Base-by-base conservation (phyloP, 92 coral and sea anemone genomes). In the Desmophyllum pertusum region DNA sequence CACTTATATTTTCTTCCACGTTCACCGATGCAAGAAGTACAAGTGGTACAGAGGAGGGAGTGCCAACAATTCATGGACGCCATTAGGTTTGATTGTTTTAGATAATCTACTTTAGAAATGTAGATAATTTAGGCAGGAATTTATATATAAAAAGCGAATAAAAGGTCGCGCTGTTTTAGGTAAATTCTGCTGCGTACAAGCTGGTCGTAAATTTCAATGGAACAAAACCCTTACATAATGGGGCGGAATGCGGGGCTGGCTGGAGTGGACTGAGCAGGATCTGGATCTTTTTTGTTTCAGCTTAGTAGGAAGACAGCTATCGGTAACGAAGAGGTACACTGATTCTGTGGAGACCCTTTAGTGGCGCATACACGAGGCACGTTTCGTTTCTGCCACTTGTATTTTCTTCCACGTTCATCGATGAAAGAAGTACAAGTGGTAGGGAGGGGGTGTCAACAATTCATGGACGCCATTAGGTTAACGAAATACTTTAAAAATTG, bases 351-450 rank as follows among this genome's bases (percentile, higher is more conserved):
- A 9, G 45, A 37, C 39, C 3, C 29, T 21, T 1, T 3, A 35
- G 73, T 35, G 42, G 45, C 73, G 75, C 11, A 50, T 57, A 31
- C 36, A 17, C 68, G 8, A 38, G 80, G 36, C 66, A 62, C 59
- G 48, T 19, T 78, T 93, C 91, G 89, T 92, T 65, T 89, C 95
- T 94, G 91, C 97, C 61, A 90, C 98, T 90, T 84, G 98, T 78
- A 73, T 92, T 92, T 95, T 95, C 91, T 87, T 88, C 90, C 96
- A 92, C 92, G 87, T 90, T 92, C 88, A 62, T 36, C 83, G 91
- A 81, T 91, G 96, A 80, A 95, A 95, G 98, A 95, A 95, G 98
- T 94, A 95, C 98, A 95, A 95, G 98, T 95, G 98, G 98, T 95
- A 95, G 98, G 98, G 92, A 92, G 73, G 70, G 81, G 31, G 86